These are phyloP conservation scores for Bergia puertoricense DNA, from an alignment of 92 coral and sea anemone species.

Conservation along the genomic window DNA sequence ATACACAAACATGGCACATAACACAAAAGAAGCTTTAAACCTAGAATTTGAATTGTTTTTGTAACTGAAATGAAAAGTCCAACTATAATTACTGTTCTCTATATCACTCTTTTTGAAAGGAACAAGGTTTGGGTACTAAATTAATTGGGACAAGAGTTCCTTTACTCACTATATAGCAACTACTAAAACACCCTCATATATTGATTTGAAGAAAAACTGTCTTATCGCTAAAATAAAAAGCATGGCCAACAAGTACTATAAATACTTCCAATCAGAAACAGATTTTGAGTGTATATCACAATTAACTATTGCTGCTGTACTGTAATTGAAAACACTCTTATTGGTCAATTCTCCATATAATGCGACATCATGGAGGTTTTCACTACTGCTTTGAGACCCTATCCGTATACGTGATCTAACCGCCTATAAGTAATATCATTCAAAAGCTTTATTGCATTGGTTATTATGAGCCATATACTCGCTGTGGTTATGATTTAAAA, in stretches of 20 bases:
- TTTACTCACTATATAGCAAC: background rate
- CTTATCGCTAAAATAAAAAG: background rate
- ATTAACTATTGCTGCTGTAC: background rate
- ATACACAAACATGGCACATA: background rate
- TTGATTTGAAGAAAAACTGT: background rate
- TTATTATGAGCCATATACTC: background rate
- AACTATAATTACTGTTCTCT: no score
- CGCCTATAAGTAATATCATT: background rate
- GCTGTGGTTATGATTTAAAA: background rate
- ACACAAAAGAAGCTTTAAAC: background rate
- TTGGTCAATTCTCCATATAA: background rate
- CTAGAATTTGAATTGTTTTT: background rate
- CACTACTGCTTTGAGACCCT: background rate
- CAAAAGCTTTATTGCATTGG: background rate
- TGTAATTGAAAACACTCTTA: background rate
- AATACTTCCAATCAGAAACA: background rate
- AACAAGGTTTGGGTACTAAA: no score
- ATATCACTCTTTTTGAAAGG: no score
- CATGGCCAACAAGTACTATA: no score
- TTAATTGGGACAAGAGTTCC: background rate
- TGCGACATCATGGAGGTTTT: background rate
- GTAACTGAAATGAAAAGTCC: background rate
- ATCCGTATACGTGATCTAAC: background rate
- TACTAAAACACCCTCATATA: no score
- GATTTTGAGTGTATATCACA: background rate